A percentile compares a stretch with the other conserved stretches of the same genome.
These are phyloP conservation scores for Eulemur mongoz DNA, from an alignment of 2,797 vertebrate genomes.

Conservation along the genomic window DNA sequence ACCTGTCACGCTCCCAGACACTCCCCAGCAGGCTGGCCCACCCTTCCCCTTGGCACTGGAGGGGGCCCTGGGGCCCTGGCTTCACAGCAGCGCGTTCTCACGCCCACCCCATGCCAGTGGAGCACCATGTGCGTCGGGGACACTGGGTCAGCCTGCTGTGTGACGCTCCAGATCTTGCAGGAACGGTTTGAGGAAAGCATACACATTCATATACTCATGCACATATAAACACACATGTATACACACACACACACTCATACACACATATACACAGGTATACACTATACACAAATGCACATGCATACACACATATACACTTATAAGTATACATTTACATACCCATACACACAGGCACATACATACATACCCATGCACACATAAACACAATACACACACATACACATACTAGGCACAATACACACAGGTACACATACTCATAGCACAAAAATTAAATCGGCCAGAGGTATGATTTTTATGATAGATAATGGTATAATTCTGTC, in stretches of 20 bases:
- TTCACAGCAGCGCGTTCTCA: not conserved
- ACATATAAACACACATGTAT: not conserved
- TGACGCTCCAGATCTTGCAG: not conserved
- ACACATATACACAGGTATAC: not conserved
- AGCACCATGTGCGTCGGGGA: not conserved
- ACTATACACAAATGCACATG: not conserved
- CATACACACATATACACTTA: too few species aligned
- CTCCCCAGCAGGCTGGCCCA: too few species aligned
- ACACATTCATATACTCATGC: not conserved
- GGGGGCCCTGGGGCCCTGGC: too few species aligned
- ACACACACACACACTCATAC: accelerated
- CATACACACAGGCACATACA: too few species aligned
- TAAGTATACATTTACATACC: too few species aligned
- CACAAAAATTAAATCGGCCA: not conserved
- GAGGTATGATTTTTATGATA: not conserved
- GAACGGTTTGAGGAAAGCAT: not conserved
- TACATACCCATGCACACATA: too few species aligned
- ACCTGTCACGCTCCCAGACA: not conserved
- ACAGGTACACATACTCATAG: not conserved
- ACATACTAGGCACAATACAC: not conserved
- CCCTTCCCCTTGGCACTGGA: too few species aligned
- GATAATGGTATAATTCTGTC: not conserved
- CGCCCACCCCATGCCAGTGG: not conserved
- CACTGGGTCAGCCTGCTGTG: not conserved
- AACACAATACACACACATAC: not conserved